These are phyloP conservation scores for Coilia nasus DNA, from an alignment of 2,797 vertebrate genomes.

Conservation along the genomic window DNA sequence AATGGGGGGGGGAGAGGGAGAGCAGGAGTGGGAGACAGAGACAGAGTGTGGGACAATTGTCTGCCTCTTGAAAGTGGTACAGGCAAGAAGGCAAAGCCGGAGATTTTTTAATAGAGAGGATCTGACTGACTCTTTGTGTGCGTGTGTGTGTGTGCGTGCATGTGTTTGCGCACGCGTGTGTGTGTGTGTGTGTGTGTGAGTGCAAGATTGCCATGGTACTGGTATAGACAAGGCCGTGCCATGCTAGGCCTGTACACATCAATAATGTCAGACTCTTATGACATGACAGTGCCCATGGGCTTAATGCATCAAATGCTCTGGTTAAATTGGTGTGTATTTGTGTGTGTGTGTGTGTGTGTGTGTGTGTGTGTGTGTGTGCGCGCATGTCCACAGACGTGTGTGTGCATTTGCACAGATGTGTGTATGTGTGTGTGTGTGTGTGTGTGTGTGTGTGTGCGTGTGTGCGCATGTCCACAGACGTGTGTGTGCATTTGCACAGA, in stretches of 20 bases:
- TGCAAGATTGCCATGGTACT: slow-evolving; percentile 31
- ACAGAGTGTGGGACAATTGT: neutral
- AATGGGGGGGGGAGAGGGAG: neutral
- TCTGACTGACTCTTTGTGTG: slow-evolving; percentile 40
- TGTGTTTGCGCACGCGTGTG: neutral
- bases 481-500: slow-evolving; percentile 13
- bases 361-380: slow-evolving; percentile 9
- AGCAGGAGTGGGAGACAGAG: neutral
- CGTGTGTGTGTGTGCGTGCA: slow-evolving; percentile 34
- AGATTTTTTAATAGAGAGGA: neutral
- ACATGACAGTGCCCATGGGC: slow-evolving; percentile 30
- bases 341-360: slow-evolving; percentile 18
- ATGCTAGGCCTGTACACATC: slow-evolving; percentile 41
- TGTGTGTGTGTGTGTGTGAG: slow-evolving; percentile 30
- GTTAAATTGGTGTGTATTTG: slow-evolving; percentile 8
- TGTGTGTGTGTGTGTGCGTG: slow-evolving; percentile 16
- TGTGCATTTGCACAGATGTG: slow-evolving; percentile 13
- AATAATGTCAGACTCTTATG: slow-evolving; percentile 39
- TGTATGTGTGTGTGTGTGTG: neutral
- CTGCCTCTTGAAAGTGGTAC: neutral
- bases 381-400: neutral
- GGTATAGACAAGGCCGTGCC: slow-evolving; percentile 40
- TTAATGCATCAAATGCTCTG: neutral
- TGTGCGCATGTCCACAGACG: neutral
- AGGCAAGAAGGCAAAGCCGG: neutral